phyloP scores from a whole-genome alignment of 1,140 invertebrate genomes.

The Pseudomyrmex pallidus region DNA sequence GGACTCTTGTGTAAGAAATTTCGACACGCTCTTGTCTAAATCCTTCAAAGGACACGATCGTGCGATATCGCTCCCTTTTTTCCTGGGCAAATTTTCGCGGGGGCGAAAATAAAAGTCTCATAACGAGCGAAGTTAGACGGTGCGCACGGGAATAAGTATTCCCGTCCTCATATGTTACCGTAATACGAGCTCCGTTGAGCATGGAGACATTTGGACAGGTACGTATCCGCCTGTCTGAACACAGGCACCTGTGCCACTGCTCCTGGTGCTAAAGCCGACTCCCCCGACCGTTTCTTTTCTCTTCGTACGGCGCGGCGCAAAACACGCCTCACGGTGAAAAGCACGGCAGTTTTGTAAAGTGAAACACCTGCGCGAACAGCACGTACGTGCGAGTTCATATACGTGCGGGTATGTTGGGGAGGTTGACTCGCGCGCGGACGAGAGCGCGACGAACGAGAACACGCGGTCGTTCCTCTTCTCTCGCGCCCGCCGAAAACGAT shows the following conservation, averaged over 20 bases:
- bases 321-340: slow-evolving; percentile 27
- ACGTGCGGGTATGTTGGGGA: neutral
- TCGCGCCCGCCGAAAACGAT: slow-evolving; percentile 25
- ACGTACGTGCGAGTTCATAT: slow-evolving; percentile 57
- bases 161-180: slow-evolving; percentile 52
- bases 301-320: slow-evolving; percentile 15
- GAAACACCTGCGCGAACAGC: slow-evolving; percentile 57
- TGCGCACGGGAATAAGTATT: slow-evolving; percentile 54
- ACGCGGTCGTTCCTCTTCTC: slow-evolving; percentile 2
- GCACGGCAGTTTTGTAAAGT: slow-evolving; percentile 41
- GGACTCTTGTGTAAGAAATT: neutral
- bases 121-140: slow-evolving; percentile 57
- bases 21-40: slow-evolving; percentile 13
- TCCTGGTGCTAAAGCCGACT: slow-evolving; percentile 10
- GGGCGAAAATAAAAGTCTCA: slow-evolving; percentile 54
- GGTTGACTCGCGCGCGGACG: no score
- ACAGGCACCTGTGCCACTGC: slow-evolving; percentile 55
- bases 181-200: slow-evolving; percentile 52
- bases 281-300: slow-evolving; percentile 15
- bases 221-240: slow-evolving; percentile 50
- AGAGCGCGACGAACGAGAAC: neutral
- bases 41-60: neutral
- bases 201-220: slow-evolving; percentile 62
- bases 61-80: slow-evolving; percentile 3
- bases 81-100: slow-evolving; percentile 1